Evolutionary conservation across 2,797 vertebrate species (phyloP).

Genomic region (Intellagama lesueurii): DNA sequence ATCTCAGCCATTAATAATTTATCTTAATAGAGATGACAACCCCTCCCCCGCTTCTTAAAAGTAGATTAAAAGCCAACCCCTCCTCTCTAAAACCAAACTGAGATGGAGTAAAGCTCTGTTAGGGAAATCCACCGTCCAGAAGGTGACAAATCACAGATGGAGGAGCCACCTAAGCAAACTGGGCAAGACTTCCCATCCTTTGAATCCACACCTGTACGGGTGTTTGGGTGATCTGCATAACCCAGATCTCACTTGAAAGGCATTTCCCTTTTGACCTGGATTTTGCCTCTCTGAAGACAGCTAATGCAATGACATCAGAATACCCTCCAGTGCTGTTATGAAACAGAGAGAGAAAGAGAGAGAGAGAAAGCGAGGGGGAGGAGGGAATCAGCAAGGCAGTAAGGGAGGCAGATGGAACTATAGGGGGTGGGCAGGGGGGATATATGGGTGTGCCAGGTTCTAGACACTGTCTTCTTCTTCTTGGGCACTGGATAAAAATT

Average conservation of each 20-base stretch:
- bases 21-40: slow-evolving; percentile 57
- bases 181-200: background rate
- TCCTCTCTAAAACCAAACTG: background rate
- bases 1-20: slow-evolving; percentile 69
- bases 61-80: slow-evolving; percentile 7
- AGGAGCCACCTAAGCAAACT: background rate
- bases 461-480: background rate
- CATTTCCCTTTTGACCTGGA: slow-evolving; percentile 38
- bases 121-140: background rate
- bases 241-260: slow-evolving; percentile 28
- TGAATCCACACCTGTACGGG: slow-evolving; percentile 1
- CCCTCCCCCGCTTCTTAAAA: background rate
- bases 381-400: background rate
- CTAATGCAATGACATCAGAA: background rate
- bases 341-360: background rate
- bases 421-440: background rate
- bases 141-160: background rate
- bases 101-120: background rate
- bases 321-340: slow-evolving; percentile 16
- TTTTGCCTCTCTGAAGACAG: slow-evolving; percentile 33
- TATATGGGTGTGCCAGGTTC: background rate
- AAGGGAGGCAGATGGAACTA: background rate
- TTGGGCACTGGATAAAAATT: background rate
- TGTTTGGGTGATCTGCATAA: slow-evolving; percentile 14
- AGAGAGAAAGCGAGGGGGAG: background rate